Evolutionary conservation across 2,113 vertebrate species (phyloP).

Genomic region (Pongo abelii): DNA sequence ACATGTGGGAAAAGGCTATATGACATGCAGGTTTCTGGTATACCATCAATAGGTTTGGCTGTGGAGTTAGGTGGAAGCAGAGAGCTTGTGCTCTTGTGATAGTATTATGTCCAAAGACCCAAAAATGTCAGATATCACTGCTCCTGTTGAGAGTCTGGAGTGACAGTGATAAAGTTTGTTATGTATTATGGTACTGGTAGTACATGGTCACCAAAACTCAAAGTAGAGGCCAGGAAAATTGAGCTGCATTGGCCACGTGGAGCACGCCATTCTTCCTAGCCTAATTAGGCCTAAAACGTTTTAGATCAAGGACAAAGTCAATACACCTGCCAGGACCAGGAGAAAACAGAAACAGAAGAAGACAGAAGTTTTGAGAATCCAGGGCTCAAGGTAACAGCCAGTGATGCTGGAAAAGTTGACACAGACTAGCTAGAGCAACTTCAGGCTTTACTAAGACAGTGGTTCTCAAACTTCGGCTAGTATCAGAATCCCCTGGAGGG

Average conservation of each 20-base stretch:
- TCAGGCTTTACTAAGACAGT: not conserved
- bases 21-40: not conserved
- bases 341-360: not conserved
- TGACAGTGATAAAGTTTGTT: not conserved
- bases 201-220: not conserved
- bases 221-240: not conserved
- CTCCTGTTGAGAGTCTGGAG: not conserved
- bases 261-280: not conserved
- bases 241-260: not conserved
- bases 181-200: not conserved
- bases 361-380: not conserved
- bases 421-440: not conserved
- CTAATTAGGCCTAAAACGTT: not conserved
- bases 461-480: not conserved
- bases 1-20: not conserved
- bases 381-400: not conserved
- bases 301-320: not conserved
- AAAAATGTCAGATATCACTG: not conserved
- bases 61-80: not conserved
- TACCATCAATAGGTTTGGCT: not conserved
- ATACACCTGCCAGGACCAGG: not conserved
- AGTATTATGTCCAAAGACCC: not conserved
- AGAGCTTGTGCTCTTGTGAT: accelerated
- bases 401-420: not conserved
- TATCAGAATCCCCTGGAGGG: not conserved